Conservation (phyloP, 2,888 invertebrate species). For the Melanostoma scalare region DNA sequence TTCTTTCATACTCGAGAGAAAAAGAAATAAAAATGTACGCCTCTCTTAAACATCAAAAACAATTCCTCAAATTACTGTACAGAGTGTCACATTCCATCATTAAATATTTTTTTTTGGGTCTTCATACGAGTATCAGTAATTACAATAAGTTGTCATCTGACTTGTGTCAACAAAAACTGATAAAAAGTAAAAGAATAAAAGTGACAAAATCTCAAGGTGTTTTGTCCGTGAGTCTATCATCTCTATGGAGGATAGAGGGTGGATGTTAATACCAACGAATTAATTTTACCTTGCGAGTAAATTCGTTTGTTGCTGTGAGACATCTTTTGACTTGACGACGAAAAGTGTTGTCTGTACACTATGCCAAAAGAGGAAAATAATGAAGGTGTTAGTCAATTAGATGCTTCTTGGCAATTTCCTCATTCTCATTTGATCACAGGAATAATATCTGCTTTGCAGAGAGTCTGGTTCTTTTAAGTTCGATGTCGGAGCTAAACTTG, state of each 20-base stretch:
- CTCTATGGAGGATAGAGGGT: not conserved
- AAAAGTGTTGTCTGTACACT: not conserved
- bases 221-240: not conserved
- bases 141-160: conserved; percentile 8
- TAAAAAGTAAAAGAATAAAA: conserved; percentile 10
- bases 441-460: too few relatives aligned
- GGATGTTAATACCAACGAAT: not conserved
- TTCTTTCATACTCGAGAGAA: too few relatives aligned
- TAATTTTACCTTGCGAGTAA: not conserved
- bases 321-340: not conserved
- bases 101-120: conserved; percentile 17
- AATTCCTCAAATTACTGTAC: not conserved
- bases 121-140: conserved; percentile 12
- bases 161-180: not conserved
- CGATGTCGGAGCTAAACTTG: not conserved
- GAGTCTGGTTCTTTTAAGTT: too few relatives aligned
- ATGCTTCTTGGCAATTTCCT: conserved; percentile 5
- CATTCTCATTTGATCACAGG: not conserved
- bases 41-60: too few relatives aligned
- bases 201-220: conserved; percentile 12
- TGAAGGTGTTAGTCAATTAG: conserved; percentile 25
- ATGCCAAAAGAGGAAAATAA: conserved; percentile 13
- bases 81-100: not conserved
- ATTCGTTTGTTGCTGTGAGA: conserved; percentile 2
- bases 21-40: too few relatives aligned